phyloP scores from a whole-genome alignment of 2,797 vertebrate species.

The Cynopterus sphinx region DNA sequence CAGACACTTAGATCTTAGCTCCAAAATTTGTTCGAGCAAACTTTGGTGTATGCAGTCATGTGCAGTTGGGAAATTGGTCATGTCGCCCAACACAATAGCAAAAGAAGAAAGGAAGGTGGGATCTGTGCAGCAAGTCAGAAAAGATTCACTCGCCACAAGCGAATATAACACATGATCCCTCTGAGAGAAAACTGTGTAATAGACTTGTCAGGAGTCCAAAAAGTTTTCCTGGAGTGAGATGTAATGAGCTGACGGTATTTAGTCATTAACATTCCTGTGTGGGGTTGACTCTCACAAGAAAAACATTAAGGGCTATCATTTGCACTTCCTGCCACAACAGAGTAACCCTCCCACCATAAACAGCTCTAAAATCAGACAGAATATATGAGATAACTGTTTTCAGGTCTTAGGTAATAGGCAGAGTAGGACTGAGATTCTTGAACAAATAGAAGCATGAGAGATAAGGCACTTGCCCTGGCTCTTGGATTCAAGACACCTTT shows the following conservation, averaged over 20 bases:
- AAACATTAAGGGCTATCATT: not conserved
- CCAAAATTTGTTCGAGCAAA: not conserved
- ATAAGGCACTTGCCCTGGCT: not conserved
- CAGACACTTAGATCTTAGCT: not conserved
- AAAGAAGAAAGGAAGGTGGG: not conserved
- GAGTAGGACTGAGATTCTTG: not conserved
- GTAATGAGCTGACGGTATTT: constrained; percentile 16
- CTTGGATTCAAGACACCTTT: not conserved
- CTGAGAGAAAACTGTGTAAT: not conserved
- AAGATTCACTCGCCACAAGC: not conserved
- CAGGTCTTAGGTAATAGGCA: not conserved
- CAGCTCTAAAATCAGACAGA: not conserved
- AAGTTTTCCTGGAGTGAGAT: not conserved
- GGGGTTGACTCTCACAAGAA: not conserved
- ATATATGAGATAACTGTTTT: not conserved
- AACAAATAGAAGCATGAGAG: not conserved
- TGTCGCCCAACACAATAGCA: not conserved
- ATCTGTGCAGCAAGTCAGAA: not conserved
- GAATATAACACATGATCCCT: not conserved
- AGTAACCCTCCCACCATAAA: not conserved
- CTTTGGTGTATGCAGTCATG: not conserved
- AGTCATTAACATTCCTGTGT: not conserved
- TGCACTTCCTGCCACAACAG: not conserved
- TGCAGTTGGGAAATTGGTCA: not conserved
- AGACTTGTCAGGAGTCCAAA: constrained; percentile 34